Percentiles rank a stretch among this genome's conserved stretches.
Evolutionary conservation across 2,888 invertebrate genomes (phyloP).

Genomic region (Drosophila subsilvestris): DNA sequence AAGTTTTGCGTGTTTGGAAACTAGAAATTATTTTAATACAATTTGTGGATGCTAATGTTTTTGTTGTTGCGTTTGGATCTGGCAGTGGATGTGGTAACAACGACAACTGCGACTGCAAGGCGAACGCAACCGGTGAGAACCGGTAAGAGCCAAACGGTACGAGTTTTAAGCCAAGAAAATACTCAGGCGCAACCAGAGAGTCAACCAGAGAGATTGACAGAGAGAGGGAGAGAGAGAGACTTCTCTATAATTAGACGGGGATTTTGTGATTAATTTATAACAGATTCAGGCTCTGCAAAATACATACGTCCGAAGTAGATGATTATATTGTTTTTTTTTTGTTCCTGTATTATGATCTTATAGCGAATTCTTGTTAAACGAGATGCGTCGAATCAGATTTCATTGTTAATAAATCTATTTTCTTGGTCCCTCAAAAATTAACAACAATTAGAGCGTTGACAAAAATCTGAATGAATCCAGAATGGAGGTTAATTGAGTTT

Average conservation of each 20-base stretch:
- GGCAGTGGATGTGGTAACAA: constrained; percentile 30
- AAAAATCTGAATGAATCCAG: constrained; percentile 35
- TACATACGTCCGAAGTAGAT: constrained; percentile 12
- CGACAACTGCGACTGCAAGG: constrained; percentile 38
- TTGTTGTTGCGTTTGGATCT: constrained; percentile 26
- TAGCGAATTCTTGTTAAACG: constrained; percentile 24
- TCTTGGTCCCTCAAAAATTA: constrained; percentile 39
- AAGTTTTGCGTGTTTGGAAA: constrained; percentile 31
- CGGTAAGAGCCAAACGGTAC: constrained; percentile 53
- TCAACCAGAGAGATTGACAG: background rate
- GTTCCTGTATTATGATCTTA: constrained; percentile 15
- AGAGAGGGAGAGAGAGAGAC: constrained; percentile 2
- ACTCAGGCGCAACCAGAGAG: background rate
- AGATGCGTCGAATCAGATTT: constrained; percentile 32
- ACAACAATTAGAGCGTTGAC: constrained; percentile 51
- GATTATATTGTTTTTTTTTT: constrained; percentile 28
- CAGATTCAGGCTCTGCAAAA: background rate
- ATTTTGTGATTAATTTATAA: constrained; percentile 9
- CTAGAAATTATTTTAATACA: constrained; percentile 58
- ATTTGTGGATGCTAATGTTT: constrained; percentile 34
- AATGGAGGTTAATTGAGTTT: constrained; percentile 8
- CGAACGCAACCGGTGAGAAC: constrained; percentile 63
- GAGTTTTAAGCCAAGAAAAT: constrained; percentile 38
- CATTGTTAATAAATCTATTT: constrained; percentile 61
- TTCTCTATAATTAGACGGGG: constrained; percentile 12